Evolutionary conservation across 2,797 vertebrate species (phyloP).

Genomic region (Varecia variegata): DNA sequence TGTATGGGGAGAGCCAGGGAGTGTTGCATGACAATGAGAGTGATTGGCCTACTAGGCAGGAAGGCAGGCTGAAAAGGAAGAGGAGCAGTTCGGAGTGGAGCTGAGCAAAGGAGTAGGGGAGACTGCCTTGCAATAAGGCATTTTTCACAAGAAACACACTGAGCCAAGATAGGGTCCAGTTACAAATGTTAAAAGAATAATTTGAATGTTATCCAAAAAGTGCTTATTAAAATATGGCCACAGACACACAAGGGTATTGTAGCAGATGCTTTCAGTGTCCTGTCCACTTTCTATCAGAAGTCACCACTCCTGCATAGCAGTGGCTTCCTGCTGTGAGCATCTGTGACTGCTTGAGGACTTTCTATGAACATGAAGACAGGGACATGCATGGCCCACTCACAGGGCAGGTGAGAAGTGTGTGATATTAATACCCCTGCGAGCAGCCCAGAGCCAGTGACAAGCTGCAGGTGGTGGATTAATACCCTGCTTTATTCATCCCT

Average conservation of each 20-base stretch:
- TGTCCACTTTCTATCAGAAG: background rate
- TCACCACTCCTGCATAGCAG: fast-evolving
- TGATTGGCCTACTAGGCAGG: background rate
- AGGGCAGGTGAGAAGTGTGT: background rate
- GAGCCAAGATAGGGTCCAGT: background rate
- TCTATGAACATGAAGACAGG: background rate
- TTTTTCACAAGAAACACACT: background rate
- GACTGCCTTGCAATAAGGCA: background rate
- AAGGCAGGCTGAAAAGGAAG: background rate
- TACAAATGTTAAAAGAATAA: background rate
- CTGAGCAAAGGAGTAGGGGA: background rate
- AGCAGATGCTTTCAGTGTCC: background rate
- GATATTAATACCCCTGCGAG: background rate
- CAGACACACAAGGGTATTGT: background rate
- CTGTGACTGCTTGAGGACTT: background rate
- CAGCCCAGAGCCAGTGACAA: background rate
- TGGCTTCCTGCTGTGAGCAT: fast-evolving
- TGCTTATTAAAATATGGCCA: background rate
- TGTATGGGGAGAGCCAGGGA: background rate
- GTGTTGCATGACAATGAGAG: background rate
- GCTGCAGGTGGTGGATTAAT: background rate
- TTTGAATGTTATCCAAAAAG: background rate
- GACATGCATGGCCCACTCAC: background rate
- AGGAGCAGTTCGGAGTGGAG: background rate
- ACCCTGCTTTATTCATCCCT: background rate